These are phyloP conservation scores for Catamblyrhynchus diadema DNA, from an alignment of 2,797 vertebrate species.

Conservation along the genomic window DNA sequence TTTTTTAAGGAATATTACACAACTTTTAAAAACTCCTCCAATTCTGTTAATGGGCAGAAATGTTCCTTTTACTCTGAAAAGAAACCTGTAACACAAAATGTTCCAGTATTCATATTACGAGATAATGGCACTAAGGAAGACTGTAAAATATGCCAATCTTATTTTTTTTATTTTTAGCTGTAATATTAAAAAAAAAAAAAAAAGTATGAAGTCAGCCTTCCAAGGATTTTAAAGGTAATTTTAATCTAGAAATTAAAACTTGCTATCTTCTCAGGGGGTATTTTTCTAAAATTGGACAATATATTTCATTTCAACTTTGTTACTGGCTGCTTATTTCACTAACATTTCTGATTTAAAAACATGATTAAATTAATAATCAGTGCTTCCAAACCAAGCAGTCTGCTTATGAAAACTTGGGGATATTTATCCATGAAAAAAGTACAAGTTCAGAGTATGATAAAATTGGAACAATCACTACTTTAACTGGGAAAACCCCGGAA, in stretches of 20 bases:
- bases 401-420: background rate
- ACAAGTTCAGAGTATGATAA: background rate
- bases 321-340: background rate
- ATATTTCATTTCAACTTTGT: background rate
- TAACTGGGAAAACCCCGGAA: background rate
- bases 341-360: background rate
- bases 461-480: background rate
- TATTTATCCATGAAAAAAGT: background rate
- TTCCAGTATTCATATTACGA: background rate
- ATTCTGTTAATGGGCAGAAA: background rate
- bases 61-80: background rate
- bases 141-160: background rate
- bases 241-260: background rate
- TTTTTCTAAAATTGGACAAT: conserved; percentile 7
- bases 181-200: background rate
- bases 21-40: background rate
- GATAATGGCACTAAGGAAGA: background rate
- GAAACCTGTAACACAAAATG: background rate
- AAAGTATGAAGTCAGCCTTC: background rate
- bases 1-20: background rate
- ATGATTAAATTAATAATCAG: background rate
- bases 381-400: background rate
- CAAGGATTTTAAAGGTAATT: background rate
- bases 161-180: background rate
- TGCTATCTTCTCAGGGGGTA: background rate